phyloP scores from a whole-genome alignment of 1,140 invertebrate species.

The Rhagoletis zephyria region DNA sequence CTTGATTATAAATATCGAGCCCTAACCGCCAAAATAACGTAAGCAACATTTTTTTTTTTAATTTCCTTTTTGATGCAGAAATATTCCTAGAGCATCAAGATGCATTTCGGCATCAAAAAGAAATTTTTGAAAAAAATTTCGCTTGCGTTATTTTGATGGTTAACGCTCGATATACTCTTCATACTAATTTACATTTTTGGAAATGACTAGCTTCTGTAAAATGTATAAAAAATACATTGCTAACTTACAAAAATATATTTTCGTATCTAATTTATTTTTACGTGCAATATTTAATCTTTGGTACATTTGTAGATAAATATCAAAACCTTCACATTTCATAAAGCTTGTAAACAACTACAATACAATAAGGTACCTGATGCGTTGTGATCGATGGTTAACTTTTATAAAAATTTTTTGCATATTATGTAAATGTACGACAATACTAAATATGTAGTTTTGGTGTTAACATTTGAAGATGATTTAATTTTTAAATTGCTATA shows the following conservation, averaged over 20 bases:
- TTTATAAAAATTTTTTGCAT: no score
- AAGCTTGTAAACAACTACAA: slow-evolving; percentile 5
- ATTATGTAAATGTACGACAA: no score
- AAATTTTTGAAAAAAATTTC: no score
- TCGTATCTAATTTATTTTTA: neutral
- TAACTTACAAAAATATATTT: slow-evolving; percentile 44
- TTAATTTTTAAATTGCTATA: no score
- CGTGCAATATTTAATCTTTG: slow-evolving; percentile 10
- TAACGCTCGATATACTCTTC: no score
- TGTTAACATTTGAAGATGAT: no score
- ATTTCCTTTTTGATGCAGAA: no score
- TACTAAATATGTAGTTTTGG: no score
- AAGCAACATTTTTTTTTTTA: neutral
- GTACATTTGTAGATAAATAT: neutral
- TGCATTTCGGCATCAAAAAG: no score
- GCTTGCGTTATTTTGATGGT: no score
- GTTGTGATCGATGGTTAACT: neutral
- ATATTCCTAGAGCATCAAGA: no score
- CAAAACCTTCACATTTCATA: slow-evolving; percentile 29
- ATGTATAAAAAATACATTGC: neutral
- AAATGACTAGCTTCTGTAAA: slow-evolving; percentile 35
- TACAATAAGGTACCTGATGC: slow-evolving; percentile 31
- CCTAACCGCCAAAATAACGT: neutral
- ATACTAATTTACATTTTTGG: neutral
- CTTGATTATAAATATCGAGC: neutral